A percentile compares a stretch with the other conserved stretches of the same genome.
Conservation (phyloP, 2,888 invertebrate species). For the Endomychus coccineus region DNA sequence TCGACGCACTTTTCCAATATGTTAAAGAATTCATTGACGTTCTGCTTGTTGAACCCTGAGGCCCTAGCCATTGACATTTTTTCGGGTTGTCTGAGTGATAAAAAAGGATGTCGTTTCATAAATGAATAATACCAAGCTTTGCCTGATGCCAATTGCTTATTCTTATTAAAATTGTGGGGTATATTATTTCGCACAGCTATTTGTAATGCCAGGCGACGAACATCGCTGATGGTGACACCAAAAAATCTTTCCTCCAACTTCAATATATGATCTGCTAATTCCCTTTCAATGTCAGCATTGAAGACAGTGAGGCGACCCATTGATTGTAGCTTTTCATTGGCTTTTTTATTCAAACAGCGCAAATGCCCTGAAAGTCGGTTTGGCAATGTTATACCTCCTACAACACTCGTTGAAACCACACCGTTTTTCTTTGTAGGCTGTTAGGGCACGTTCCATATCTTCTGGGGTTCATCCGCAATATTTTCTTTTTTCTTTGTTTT, state of each 20-base stretch:
- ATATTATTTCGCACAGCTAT: slow-evolving; percentile 16
- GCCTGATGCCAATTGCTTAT: slow-evolving; percentile 6
- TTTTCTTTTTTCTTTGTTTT: slow-evolving; percentile 8
- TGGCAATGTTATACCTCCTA: slow-evolving; percentile 17
- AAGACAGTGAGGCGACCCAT: slow-evolving; percentile 13
- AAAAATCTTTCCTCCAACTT: slow-evolving; percentile 17
- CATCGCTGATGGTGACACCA: slow-evolving; percentile 15
- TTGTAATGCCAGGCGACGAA: slow-evolving; percentile 18
- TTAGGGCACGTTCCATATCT: too few species aligned
- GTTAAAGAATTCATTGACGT: slow-evolving; percentile 22
- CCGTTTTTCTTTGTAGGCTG: too few species aligned
- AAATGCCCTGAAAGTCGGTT: slow-evolving; percentile 19
- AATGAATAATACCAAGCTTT: slow-evolving; percentile 10
- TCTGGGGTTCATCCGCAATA: slow-evolving; percentile 15
- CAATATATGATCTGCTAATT: slow-evolving; percentile 19
- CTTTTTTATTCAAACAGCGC: slow-evolving; percentile 17
- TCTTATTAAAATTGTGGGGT: slow-evolving; percentile 8
- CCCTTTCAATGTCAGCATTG: slow-evolving; percentile 15
- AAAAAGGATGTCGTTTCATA: slow-evolving; percentile 16
- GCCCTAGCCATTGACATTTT: slow-evolving; percentile 18
- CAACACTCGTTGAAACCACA: slow-evolving; percentile 17
- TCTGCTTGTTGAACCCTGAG: slow-evolving; percentile 20
- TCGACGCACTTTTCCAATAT: slow-evolving; percentile 17
- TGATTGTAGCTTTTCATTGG: slow-evolving; percentile 16
- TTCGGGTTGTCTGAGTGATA: slow-evolving; percentile 18